Percentiles rank a stretch among this genome's conserved stretches.
Conservation (phyloP, 2,113 vertebrate genomes). For the Acinonyx jubatus region DNA sequence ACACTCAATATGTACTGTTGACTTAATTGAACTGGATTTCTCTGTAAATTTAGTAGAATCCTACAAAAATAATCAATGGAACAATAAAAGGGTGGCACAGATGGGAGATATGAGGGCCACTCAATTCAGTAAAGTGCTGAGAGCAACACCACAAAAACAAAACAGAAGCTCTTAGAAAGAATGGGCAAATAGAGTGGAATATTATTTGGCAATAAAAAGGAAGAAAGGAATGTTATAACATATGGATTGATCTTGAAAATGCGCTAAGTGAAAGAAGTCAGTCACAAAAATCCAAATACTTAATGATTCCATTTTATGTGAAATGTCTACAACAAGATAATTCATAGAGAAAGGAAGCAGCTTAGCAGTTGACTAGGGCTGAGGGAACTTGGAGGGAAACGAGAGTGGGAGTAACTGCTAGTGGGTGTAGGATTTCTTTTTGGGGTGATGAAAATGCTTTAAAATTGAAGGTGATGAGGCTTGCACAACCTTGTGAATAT, state of each 20-base stretch:
- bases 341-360: not conserved
- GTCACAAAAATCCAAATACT: not conserved
- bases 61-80: not conserved
- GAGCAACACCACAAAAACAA: not conserved
- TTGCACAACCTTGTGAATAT: not conserved
- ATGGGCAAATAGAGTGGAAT: not conserved
- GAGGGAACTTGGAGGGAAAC: not conserved
- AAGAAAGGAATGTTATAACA: not conserved
- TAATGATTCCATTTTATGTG: not conserved
- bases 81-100: not conserved
- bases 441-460: not conserved
- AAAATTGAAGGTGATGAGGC: not conserved
- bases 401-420: not conserved
- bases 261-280: not conserved
- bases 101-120: not conserved
- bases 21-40: not conserved
- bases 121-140: not conserved
- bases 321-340: not conserved
- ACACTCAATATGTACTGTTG: not conserved
- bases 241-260: not conserved
- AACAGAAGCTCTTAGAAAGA: not conserved
- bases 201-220: slow-evolving; percentile 11
- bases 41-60: not conserved
- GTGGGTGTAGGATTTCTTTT: not conserved
- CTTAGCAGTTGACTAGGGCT: not conserved